Conservation (phyloP, 2,113 vertebrate genomes). For the Entomyzon cyanotis region DNA sequence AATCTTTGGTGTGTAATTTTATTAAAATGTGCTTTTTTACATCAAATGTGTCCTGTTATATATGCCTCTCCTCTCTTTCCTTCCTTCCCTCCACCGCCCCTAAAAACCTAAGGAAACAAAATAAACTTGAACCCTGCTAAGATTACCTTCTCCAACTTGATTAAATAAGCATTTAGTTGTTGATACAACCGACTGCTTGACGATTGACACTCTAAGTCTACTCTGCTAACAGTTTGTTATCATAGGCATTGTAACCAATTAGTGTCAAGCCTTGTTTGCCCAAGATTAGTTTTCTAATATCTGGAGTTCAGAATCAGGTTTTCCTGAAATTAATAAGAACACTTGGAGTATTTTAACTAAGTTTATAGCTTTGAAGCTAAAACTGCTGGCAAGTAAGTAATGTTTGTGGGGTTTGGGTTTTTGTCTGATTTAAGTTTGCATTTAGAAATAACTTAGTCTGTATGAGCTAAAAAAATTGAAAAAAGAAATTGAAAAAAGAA, state of each 20-base stretch:
- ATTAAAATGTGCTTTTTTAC: background rate
- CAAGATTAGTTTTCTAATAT: conserved; percentile 27
- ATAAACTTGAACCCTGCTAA: background rate
- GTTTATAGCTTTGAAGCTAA: background rate
- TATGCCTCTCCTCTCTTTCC: accelerated
- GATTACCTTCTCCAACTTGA: background rate
- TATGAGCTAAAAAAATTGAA: background rate
- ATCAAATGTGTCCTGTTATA: background rate
- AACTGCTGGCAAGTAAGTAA: background rate
- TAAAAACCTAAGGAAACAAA: background rate
- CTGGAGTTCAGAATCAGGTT: background rate
- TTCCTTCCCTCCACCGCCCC: accelerated
- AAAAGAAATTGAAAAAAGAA: background rate
- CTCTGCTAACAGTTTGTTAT: conserved; percentile 34
- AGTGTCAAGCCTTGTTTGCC: background rate
- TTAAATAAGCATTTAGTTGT: conserved; percentile 19
- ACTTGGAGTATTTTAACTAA: background rate
- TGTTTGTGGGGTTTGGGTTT: background rate
- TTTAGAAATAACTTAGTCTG: background rate
- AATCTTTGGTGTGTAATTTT: background rate
- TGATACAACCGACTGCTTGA: background rate
- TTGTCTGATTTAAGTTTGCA: background rate
- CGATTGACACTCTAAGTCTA: background rate
- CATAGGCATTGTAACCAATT: conserved; percentile 35
- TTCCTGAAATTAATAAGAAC: background rate